Evolutionary conservation across 2,797 vertebrate species (phyloP).

Genomic region (Tarsius wallacei): DNA sequence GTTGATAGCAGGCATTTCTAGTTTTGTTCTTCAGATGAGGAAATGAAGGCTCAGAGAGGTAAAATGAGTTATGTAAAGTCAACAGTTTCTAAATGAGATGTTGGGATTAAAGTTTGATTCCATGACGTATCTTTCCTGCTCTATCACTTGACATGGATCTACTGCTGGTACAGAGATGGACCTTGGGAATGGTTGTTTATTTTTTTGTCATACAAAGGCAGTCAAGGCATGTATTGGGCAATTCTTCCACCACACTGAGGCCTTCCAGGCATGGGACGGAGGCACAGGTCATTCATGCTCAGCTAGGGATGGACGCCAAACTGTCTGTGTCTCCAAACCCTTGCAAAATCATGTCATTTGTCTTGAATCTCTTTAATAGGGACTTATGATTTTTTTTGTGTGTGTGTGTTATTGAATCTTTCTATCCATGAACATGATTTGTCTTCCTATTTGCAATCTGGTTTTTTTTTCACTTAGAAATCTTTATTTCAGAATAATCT

Average conservation of each 20-base stretch:
- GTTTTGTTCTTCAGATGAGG: not conserved
- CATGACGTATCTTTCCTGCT: not conserved
- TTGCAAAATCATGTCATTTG: not conserved
- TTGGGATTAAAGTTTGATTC: not conserved
- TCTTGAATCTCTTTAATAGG: not conserved
- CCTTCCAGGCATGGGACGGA: not conserved
- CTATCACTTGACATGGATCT: not conserved
- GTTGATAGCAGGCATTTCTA: not conserved
- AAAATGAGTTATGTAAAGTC: not conserved
- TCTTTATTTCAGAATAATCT: slow-evolving; percentile 81
- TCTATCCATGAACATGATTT: not conserved
- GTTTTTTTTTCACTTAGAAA: slow-evolving; percentile 38
- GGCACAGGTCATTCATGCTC: not conserved
- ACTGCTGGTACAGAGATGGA: not conserved
- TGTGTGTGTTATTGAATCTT: not conserved
- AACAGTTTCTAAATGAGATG: not conserved
- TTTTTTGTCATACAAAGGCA: not conserved
- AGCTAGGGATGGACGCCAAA: not conserved
- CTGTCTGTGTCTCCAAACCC: no score
- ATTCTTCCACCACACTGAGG: not conserved
- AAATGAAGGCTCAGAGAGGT: not conserved
- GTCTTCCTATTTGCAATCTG: not conserved
- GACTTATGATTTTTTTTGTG: not conserved
- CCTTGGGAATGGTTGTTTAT: no score
- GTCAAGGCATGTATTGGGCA: not conserved